Percentiles rank a stretch among this genome's conserved stretches.
These are phyloP conservation scores for Alosa alosa DNA, from an alignment of 2,113 vertebrate genomes.

Conservation along the genomic window DNA sequence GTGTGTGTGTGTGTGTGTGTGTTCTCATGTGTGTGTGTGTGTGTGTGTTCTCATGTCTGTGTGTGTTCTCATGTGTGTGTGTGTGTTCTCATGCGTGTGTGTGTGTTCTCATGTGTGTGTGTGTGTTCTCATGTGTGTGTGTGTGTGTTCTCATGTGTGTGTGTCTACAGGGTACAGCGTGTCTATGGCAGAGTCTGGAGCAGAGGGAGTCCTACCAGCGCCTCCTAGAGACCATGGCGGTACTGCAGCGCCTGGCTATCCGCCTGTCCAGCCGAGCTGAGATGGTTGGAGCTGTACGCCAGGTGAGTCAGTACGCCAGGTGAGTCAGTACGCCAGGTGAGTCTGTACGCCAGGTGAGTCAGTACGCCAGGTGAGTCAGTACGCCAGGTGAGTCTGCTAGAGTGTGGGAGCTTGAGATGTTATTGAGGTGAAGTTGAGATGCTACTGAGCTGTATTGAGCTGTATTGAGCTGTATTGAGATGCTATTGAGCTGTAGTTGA, in stretches of 20 bases:
- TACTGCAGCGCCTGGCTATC: constrained; percentile 84
- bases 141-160: neutral
- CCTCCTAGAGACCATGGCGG: constrained; percentile 83
- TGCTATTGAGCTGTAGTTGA: too few relatives aligned
- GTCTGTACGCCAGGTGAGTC: too few relatives aligned
- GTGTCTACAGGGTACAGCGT: constrained; percentile 76
- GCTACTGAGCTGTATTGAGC: too few relatives aligned
- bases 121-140: neutral
- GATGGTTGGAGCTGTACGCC: constrained; percentile 91
- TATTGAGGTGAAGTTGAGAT: neutral
- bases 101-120: neutral
- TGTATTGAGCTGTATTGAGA: too few relatives aligned
- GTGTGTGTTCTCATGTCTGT: neutral
- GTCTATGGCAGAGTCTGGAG: constrained; percentile 88
- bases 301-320: constrained; percentile 68
- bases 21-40: too few relatives aligned
- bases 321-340: too few relatives aligned
- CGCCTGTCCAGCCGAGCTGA: constrained; percentile 92
- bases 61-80: neutral
- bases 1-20: too few relatives aligned
- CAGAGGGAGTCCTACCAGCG: constrained; percentile 91
- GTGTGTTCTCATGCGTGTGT: neutral
- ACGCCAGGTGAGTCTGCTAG: neutral
- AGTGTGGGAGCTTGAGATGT: neutral
- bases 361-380: too few relatives aligned